Conservation (phyloP, 2,113 vertebrate species). For the Seriola aureovittata region DNA sequence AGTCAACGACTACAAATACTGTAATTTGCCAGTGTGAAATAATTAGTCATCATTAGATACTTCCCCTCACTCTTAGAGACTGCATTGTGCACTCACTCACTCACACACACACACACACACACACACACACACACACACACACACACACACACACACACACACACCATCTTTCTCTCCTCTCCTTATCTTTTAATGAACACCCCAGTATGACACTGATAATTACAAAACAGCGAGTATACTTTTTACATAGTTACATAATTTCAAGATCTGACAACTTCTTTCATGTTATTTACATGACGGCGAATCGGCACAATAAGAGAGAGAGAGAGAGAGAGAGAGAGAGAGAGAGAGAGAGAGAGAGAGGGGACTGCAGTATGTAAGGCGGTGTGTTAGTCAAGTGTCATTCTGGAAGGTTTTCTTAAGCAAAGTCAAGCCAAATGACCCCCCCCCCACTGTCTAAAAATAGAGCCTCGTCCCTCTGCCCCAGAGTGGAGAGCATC, state of each 20-base stretch:
- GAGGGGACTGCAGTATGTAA: not conserved
- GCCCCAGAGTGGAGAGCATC: constrained; percentile 37
- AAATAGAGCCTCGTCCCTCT: constrained; percentile 60
- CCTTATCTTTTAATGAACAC: constrained; percentile 67
- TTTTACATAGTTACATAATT: constrained; percentile 50
- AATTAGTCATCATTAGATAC: constrained; percentile 76
- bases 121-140: not conserved
- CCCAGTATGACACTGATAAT: constrained; percentile 51
- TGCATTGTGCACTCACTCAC: constrained; percentile 9
- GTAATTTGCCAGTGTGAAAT: constrained; percentile 68
- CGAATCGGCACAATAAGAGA: constrained; percentile 15
- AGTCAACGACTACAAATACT: constrained; percentile 54
- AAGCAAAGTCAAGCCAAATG: constrained; percentile 48
- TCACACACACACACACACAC: not conserved
- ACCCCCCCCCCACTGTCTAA: constrained; percentile 47
- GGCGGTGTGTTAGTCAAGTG: not conserved
- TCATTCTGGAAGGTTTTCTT: constrained; percentile 51
- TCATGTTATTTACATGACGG: constrained; percentile 31
- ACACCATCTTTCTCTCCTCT: constrained; percentile 5
- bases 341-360: not conserved
- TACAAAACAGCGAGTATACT: constrained; percentile 54
- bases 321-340: not conserved
- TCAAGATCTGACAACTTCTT: constrained; percentile 48
- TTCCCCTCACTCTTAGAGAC: constrained; percentile 42
- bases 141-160: not conserved